Conservation (phyloP, 1,140 invertebrate species). For the Cylas formicarius region DNA sequence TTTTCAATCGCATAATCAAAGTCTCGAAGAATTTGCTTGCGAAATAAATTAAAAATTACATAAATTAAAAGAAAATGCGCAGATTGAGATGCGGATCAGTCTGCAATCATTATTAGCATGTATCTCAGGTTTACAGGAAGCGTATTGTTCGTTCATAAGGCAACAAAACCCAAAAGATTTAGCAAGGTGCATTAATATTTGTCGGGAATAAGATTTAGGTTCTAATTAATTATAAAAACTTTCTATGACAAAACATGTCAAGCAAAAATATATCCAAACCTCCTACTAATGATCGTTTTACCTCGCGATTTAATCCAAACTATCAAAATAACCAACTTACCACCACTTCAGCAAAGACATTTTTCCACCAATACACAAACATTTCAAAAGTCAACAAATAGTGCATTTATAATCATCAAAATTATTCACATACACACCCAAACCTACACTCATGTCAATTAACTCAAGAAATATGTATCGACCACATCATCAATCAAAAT, state of each 20-base stretch:
- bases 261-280: conserved; percentile 1
- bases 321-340: too few relatives aligned
- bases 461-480: not conserved
- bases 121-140: not conserved
- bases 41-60: too few relatives aligned
- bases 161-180: conserved; percentile 2
- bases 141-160: conserved; percentile 1
- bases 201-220: conserved; percentile 6
- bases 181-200: conserved; percentile 2
- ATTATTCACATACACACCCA: not conserved
- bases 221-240: conserved; percentile 11
- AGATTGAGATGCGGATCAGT: conserved; percentile 3
- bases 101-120: not conserved
- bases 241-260: conserved; percentile 5
- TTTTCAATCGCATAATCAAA: too few relatives aligned
- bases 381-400: not conserved
- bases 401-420: conserved; percentile 3
- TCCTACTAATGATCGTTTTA: not conserved
- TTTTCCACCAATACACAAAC: not conserved
- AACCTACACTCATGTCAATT: conserved; percentile 1
- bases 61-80: conserved; percentile 7
- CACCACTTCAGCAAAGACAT: too few relatives aligned
- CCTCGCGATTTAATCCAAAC: too few relatives aligned
- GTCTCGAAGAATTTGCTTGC: too few relatives aligned
- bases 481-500: too few relatives aligned